phyloP scores from a whole-genome alignment of 2,888 invertebrate genomes.

The Vannuccia rotundouncinata region DNA sequence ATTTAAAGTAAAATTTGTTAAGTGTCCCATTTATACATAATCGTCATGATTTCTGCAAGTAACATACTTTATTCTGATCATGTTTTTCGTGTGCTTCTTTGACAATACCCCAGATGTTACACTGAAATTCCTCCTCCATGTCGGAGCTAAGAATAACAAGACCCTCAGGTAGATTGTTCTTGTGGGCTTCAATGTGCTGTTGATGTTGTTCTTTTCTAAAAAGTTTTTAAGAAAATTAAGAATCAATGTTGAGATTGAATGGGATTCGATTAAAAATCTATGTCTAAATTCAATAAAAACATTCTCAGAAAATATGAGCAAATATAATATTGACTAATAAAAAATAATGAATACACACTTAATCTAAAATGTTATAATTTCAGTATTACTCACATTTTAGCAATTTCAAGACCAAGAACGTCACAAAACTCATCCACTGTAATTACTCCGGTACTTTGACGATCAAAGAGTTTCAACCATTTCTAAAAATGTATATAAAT shows the following conservation, averaged over 20 bases:
- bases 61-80: not conserved
- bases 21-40: too few relatives aligned
- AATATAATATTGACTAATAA: too few relatives aligned
- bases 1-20: too few relatives aligned
- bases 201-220: not conserved
- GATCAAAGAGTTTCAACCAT: slow-evolving; percentile 39
- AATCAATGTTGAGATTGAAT: too few relatives aligned
- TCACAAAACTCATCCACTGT: slow-evolving; percentile 36
- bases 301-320: too few relatives aligned
- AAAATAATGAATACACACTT: too few relatives aligned
- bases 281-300: too few relatives aligned
- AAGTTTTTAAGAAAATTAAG: too few relatives aligned
- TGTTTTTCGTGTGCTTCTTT: not conserved
- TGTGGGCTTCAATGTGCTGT: not conserved
- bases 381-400: too few relatives aligned
- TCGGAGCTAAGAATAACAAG: not conserved
- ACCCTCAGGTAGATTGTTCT: not conserved
- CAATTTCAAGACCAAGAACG: slow-evolving; percentile 36
- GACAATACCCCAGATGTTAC: not conserved
- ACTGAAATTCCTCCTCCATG: not conserved
- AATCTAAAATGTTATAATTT: too few relatives aligned
- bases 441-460: slow-evolving; percentile 33
- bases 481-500: slow-evolving; percentile 34
- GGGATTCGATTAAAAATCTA: too few relatives aligned
- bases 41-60: too few relatives aligned